Evolutionary conservation across 2,888 invertebrate genomes (phyloP).

Genomic region (Chymomyza caudatula): DNA sequence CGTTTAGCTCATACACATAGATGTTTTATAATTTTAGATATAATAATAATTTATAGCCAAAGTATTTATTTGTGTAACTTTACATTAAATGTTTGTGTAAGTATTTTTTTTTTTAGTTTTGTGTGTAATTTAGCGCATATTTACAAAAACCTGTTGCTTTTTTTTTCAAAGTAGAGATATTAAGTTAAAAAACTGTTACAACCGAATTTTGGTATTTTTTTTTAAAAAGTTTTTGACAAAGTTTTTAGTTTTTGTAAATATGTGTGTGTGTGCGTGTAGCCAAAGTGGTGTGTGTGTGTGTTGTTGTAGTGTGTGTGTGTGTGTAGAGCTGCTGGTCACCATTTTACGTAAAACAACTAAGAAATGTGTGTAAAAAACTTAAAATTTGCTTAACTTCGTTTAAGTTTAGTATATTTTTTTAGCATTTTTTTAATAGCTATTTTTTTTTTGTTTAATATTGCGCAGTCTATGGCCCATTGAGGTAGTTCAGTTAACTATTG

Average conservation of each 20-base stretch:
- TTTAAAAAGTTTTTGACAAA: slow-evolving; percentile 9
- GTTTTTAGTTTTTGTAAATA: slow-evolving; percentile 56
- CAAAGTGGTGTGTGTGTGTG: slow-evolving; percentile 34
- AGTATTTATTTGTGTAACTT: slow-evolving; percentile 30
- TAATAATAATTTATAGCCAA: slow-evolving; percentile 50
- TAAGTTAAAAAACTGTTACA: no score
- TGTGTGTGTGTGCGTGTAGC: slow-evolving; percentile 38
- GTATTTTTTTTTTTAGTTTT: slow-evolving; percentile 30
- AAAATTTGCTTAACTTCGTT: slow-evolving; percentile 23
- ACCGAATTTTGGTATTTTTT: slow-evolving; percentile 19
- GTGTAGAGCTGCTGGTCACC: slow-evolving; percentile 50
- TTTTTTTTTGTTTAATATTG: slow-evolving; percentile 14
- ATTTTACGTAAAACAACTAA: slow-evolving; percentile 54
- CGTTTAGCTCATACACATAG: slow-evolving; percentile 29
- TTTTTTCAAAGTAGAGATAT: slow-evolving; percentile 18
- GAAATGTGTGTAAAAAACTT: slow-evolving; percentile 12
- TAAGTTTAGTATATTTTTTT: slow-evolving; percentile 22
- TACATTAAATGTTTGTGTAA: slow-evolving; percentile 53
- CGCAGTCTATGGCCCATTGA: slow-evolving; percentile 75
- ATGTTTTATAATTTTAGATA: slow-evolving; percentile 24
- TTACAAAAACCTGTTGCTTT: slow-evolving; percentile 74
- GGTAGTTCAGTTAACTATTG: slow-evolving; percentile 78
- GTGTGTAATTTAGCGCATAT: slow-evolving; percentile 74
- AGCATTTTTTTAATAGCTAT: not conserved
- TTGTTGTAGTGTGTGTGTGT: slow-evolving; percentile 26